Evolutionary conservation across 2,797 vertebrate species (phyloP), one percentile per base, ranked within the genome.

Genomic region (Eleutherodactylus coqui): DNA sequence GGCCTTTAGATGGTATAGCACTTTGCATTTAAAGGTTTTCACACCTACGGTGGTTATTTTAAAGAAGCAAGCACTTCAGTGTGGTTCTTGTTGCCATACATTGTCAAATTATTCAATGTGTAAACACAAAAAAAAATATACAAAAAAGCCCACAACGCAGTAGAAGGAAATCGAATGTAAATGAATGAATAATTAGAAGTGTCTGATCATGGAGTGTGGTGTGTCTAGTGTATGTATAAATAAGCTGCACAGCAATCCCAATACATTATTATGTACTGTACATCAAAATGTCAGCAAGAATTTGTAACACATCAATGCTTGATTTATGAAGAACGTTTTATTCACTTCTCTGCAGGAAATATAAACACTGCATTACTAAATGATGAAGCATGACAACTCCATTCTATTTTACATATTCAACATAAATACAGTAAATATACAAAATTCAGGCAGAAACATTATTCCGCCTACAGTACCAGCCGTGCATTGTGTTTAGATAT

Each of bases 251-350:
- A 76, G 80, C 60, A 83, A 83, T 77, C 82, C 73, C 85, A 87
- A 79, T 83, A 78, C 64, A 32, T 55, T 79, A 78, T 70, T 87
- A 83, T 78, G 62, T 87, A 79, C 49, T 78, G 75, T 87, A 83
- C 79, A 87, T 87, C 85, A 87, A 87, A 83, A 83, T 83, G 80
- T 77, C 85, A 87, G 58, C 73, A 70, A 87, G 75, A 60, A 87
- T 87, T 87, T 87, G 85, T 83, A 87, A 87, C 85, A 83, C 85
- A 87, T 87, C 85, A 83, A 67, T 87, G 85, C 80, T 83, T 87
- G 85, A 87, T 87, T 87, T 83, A 87, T 87, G 75, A 77, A 83
- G 80, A 87, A 83, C 70, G 60, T 72, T 87, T 87, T 83, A 87
- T 64, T 87, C 80, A 79, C 75, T 87, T 77, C 86, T 83, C 86